Conservation (phyloP, 2,888 invertebrate genomes). For the Drosophila atripex region DNA sequence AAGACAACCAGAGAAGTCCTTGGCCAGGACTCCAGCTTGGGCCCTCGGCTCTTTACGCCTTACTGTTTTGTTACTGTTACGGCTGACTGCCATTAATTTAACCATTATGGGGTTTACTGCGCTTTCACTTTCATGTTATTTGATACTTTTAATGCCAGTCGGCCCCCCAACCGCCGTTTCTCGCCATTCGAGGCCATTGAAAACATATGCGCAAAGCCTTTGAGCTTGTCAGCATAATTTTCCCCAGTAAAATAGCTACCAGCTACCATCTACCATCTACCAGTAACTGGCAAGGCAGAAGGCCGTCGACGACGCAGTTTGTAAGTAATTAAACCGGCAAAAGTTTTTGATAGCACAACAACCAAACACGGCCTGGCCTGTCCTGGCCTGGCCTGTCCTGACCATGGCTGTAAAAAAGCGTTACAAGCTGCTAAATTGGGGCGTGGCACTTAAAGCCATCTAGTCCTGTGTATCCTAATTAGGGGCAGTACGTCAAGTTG, state of each 20-base stretch:
- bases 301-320: conserved; percentile 39
- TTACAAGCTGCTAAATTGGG: conserved; percentile 59
- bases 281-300: conserved; percentile 9
- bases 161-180: conserved; percentile 29
- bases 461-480: conserved; percentile 24
- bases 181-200: conserved; percentile 51
- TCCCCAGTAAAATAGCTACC: conserved; percentile 8
- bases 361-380: neutral
- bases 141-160: conserved; percentile 62
- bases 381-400: neutral
- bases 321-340: conserved; percentile 68
- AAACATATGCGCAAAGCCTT: conserved; percentile 67
- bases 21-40: conserved; percentile 3
- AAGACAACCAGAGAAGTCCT: conserved; percentile 18
- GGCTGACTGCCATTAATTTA: conserved; percentile 69
- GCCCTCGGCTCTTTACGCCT: neutral
- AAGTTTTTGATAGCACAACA: conserved; percentile 66
- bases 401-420: conserved; percentile 35
- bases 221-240: conserved; percentile 55
- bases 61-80: conserved; percentile 16
- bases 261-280: neutral
- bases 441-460: conserved; percentile 21
- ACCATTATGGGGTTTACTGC: conserved; percentile 67
- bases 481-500: conserved; percentile 21
- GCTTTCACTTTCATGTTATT: conserved; percentile 73